A percentile compares a stretch with the other conserved stretches of the same genome.
phyloP scores from a whole-genome alignment of 2,797 vertebrate species.

The Acanthurus tractus region DNA sequence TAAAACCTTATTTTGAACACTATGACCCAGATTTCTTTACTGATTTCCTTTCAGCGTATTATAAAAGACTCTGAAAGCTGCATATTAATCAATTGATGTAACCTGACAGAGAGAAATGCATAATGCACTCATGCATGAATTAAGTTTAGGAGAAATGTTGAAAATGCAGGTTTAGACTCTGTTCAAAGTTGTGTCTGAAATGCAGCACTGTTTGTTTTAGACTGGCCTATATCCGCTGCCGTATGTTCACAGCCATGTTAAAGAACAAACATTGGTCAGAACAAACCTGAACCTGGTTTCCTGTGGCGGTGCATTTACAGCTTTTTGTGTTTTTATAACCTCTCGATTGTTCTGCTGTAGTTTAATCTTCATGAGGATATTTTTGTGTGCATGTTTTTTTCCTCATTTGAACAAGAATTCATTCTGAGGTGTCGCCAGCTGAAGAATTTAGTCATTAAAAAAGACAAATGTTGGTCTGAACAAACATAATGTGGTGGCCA shows the following conservation, averaged over 20 bases:
- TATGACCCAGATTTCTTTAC: neutral
- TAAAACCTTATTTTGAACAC: neutral
- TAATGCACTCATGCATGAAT: neutral
- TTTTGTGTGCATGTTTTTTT: neutral
- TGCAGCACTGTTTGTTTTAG: conserved; percentile 34
- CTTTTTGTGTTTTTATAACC: too few species aligned
- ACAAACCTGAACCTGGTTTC: conserved; percentile 40
- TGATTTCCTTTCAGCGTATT: neutral
- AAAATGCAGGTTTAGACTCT: conserved; percentile 6
- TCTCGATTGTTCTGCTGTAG: neutral
- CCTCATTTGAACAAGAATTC: neutral
- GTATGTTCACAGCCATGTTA: conserved; percentile 55
- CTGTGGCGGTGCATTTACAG: neutral
- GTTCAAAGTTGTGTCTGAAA: conserved; percentile 26
- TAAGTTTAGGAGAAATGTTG: neutral
- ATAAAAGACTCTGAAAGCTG: neutral
- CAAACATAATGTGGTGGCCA: conserved; percentile 60
- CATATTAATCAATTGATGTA: neutral
- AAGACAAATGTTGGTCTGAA: conserved; percentile 48
- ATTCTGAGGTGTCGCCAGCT: neutral
- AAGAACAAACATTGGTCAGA: conserved; percentile 63
- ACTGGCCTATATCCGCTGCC: conserved; percentile 33
- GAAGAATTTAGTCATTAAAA: conserved; percentile 17
- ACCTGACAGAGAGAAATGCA: neutral
- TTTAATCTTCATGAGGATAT: neutral